Percentiles rank a stretch among this genome's conserved stretches.
Evolutionary conservation across 1,140 invertebrate species (phyloP).

Genomic region (Cyrtorhinus lividipennis): DNA sequence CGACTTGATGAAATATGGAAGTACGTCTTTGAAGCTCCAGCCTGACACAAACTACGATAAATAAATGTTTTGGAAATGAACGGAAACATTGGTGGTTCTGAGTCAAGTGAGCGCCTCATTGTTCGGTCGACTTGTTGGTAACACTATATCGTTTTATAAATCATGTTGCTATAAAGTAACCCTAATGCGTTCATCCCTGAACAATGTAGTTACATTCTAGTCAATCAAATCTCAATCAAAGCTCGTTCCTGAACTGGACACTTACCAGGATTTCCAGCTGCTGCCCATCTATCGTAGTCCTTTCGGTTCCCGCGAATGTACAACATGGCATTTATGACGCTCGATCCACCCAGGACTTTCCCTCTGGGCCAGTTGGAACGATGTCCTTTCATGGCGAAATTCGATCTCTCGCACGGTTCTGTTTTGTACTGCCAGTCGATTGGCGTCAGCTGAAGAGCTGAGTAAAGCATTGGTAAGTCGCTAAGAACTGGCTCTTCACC

Average conservation of each 20-base stretch:
- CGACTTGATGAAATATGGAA: conserved; percentile 66
- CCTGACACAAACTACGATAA: conserved; percentile 29
- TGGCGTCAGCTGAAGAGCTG: conserved; percentile 47
- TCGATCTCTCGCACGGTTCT: conserved; percentile 37
- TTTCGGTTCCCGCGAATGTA: conserved; percentile 68
- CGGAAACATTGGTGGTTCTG: no score
- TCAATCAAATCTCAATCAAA: no score
- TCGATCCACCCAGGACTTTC: conserved; percentile 57
- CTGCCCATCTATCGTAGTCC: conserved; percentile 74
- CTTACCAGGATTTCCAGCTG: conserved; percentile 41
- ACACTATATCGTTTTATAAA: no score
- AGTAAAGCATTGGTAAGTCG: conserved; percentile 59
- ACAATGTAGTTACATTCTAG: no score
- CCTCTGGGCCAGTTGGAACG: conserved; percentile 44
- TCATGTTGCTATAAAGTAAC: no score
- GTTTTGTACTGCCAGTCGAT: conserved; percentile 70
- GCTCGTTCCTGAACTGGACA: no score
- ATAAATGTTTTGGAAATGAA: conserved; percentile 16
- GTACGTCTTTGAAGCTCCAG: conserved; percentile 60
- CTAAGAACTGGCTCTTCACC: conserved; percentile 56
- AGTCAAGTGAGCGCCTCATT: no score
- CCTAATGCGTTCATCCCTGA: no score
- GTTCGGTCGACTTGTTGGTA: no score
- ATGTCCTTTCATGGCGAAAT: conserved; percentile 28
- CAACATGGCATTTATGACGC: conserved; percentile 75